Evolutionary conservation across 2,113 vertebrate genomes (phyloP), one percentile per base, ranked within the genome.

Genomic region (Odobenus rosmarus): DNA sequence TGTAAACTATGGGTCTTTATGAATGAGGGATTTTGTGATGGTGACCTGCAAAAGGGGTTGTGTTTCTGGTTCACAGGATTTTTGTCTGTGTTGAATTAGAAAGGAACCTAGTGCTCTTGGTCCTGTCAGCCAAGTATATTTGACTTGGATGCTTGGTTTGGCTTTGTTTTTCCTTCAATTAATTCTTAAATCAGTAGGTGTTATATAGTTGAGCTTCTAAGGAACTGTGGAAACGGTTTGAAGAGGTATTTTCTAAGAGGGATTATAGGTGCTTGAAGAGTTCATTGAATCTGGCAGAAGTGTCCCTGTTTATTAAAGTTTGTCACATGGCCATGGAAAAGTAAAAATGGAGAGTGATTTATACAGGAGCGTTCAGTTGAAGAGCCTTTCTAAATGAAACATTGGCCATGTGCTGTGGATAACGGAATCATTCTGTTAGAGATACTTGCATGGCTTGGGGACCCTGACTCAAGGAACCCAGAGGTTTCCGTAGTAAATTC

Each of bases 271-370:
- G 21, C 96, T 98, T 96, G 95, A 98, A 98, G 96, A 98, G 98
- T 98, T 99, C 95, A 98, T 98, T 98, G 98, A 98, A 96, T 96
- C 97, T 97, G 57, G 88, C 46, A 51, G 80, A 95, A 71, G 57
- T 39, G 88, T 96, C 7, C 82, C 96, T 96, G 93, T 98, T 98
- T 98, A 98, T 98, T 98, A 97, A 98, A 98, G 96, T 98, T 97
- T 97, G 97, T 98, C 98, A 96, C 97, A 87, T 93, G 94, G 82
- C 79, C 5, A 8, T 95, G 89, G 96, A 97, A 98, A 97, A 98
- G 96, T 97, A 61, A 97, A 98, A 98, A 74, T 64, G 2, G 95
- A 69, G 97, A 96, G 81, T 97, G 95, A 98, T 98, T 98, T 97
- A 97, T 97, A 15, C 39, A 1, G 36, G 84, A 95, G 92, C 10